A percentile compares a stretch with the other conserved stretches of the same genome.
Conservation (phyloP, 2,888 invertebrate genomes). For the Stenodera caucasica region DNA sequence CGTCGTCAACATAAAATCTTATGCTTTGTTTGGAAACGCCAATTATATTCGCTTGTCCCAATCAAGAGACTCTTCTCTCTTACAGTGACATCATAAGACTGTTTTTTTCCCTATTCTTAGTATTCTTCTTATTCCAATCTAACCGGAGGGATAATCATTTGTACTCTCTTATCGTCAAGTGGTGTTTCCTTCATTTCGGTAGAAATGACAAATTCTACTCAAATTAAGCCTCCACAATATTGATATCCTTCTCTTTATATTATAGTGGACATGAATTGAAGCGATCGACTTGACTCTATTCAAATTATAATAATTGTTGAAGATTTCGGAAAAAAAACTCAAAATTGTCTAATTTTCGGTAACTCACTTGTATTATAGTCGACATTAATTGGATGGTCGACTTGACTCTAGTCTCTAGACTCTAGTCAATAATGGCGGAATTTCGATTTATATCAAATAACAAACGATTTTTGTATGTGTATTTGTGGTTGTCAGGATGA, state of each 20-base stretch:
- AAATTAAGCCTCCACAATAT: neutral
- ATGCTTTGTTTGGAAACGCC: constrained; percentile 16
- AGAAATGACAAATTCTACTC: neutral
- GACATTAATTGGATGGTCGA: too few relatives aligned
- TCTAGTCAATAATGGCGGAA: too few relatives aligned
- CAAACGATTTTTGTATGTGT: constrained; percentile 9
- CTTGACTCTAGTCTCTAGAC: too few relatives aligned
- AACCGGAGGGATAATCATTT: constrained; percentile 11
- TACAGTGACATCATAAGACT: constrained; percentile 21
- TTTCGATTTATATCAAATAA: too few relatives aligned
- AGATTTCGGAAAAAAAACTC: too few relatives aligned
- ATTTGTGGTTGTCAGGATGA: constrained; percentile 7
- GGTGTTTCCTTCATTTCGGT: neutral
- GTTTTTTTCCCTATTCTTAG: constrained; percentile 10
- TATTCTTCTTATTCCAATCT: constrained; percentile 17
- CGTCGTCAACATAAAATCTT: constrained; percentile 20
- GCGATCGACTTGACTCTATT: too few relatives aligned
- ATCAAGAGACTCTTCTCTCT: constrained; percentile 18
- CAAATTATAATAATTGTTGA: too few relatives aligned
- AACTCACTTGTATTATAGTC: too few relatives aligned
- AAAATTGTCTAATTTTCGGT: too few relatives aligned
- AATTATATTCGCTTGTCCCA: constrained; percentile 23
- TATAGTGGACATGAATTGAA: too few relatives aligned
- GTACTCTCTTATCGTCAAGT: neutral
- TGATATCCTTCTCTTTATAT: too few relatives aligned